Base-by-base conservation (phyloP, 2,113 vertebrate species). In the Chitala chitala region DNA sequence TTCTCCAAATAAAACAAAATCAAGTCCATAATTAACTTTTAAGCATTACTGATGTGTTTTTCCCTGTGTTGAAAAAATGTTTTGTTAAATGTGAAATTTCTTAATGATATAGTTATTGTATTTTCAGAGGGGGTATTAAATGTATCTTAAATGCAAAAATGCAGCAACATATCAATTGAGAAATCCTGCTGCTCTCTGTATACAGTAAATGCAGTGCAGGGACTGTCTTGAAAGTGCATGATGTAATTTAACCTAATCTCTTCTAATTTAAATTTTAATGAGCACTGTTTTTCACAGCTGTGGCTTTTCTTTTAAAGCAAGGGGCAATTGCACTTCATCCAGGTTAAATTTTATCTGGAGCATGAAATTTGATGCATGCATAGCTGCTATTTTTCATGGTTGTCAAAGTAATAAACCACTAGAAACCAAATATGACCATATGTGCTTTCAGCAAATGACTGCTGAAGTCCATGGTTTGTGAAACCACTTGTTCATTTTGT, bases 301-400 rank as follows among this genome's bases (percentile, higher is more conserved):
- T 15, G 48, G 12, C 33, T 31, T 13, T 66, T n/a, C 48, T 65
- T 74, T 74, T 42, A 74, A 65, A 65, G 17, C 8, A 24, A 22
- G 36, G 22, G 59, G 44, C n/a, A 53, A 38, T 38, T 54, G 20
- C 33, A 66, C 54, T 74, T 74, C 46, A 44, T 55, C 48, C 61
- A 40, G 61, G 50, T 64, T 33, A 55, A 42, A 53, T 74, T n/a
- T 54, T 42, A 74, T 68, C 13, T 44, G 20, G 73, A 68, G 73
- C 73, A 15, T 74, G 73, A 74, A 74, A 74, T 74, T 24, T 4
- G 48, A 54, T 38, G 69, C 7, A 8, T 8, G 36, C 10, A 15
- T 53, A 15, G 38, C 13, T n/a, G 36, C 31, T 74, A 42, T 55
- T 31, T 24, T 6, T 10, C 36, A 74, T 15, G 13, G 63, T 10